phyloP scores from a whole-genome alignment of 1,140 invertebrate species.

The Euwallacea fornicatus region DNA sequence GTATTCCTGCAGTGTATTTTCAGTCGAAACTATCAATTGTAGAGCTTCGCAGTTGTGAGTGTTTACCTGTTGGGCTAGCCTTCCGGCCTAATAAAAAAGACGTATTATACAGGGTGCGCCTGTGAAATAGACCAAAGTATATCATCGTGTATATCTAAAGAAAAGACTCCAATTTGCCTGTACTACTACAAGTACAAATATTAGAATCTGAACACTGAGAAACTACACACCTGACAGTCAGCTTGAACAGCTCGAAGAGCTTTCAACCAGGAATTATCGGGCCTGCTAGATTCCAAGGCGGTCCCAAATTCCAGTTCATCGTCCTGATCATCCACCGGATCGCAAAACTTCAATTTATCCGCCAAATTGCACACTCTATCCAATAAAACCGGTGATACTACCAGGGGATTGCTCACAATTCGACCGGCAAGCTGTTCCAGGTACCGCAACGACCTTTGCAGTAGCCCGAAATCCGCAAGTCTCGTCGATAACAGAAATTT shows the following conservation, averaged over 20 bases:
- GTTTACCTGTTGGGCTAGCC: neutral
- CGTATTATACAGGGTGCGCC: too few relatives aligned
- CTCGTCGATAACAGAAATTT: constrained; percentile 74
- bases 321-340: constrained; percentile 63
- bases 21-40: constrained; percentile 11
- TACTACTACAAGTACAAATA: too few relatives aligned
- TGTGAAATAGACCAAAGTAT: too few relatives aligned
- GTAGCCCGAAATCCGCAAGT: constrained; percentile 76
- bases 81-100: constrained; percentile 41
- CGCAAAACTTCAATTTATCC: constrained; percentile 76
- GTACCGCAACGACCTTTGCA: constrained; percentile 79
- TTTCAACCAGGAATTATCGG: constrained; percentile 60
- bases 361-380: constrained; percentile 67
- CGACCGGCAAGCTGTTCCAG: constrained; percentile 75
- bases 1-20: constrained; percentile 19
- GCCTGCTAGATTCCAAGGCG: constrained; percentile 44
- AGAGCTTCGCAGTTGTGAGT: neutral
- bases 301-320: constrained; percentile 47
- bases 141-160: too few relatives aligned
- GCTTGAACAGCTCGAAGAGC: constrained; percentile 54
- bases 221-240: constrained; percentile 37
- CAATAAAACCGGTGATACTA: constrained; percentile 63
- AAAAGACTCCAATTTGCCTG: too few relatives aligned
- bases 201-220: too few relatives aligned
- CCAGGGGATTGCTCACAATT: constrained; percentile 62